These are phyloP conservation scores for Scaptomyza pallida DNA, from an alignment of 1,140 invertebrate species.

Conservation along the genomic window DNA sequence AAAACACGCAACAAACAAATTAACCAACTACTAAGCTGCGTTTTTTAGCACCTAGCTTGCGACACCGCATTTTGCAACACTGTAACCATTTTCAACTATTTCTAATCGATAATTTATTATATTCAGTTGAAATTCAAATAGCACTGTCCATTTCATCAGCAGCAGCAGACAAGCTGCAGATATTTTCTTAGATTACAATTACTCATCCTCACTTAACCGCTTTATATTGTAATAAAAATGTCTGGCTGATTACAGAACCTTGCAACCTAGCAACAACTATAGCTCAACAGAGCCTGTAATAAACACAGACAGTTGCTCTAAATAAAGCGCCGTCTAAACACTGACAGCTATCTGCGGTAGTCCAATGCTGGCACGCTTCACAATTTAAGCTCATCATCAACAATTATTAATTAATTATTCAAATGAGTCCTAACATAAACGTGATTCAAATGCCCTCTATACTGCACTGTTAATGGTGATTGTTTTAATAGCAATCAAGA, in stretches of 20 bases:
- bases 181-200: slow-evolving; percentile 21
- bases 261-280: slow-evolving; percentile 39
- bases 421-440: not conserved
- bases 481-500: slow-evolving; percentile 25
- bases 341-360: slow-evolving; percentile 11
- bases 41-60: slow-evolving; percentile 30
- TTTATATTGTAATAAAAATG: slow-evolving; percentile 52
- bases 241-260: slow-evolving; percentile 57
- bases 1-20: slow-evolving; percentile 70
- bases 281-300: not conserved
- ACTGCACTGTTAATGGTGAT: slow-evolving; percentile 6
- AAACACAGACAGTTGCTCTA: slow-evolving; percentile 4
- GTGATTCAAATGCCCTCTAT: slow-evolving; percentile 49
- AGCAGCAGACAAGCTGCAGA: slow-evolving; percentile 5
- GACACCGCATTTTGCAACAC: slow-evolving; percentile 4
- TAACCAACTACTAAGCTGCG: slow-evolving; percentile 14
- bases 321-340: slow-evolving; percentile 48
- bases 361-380: slow-evolving; percentile 13
- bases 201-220: slow-evolving; percentile 19
- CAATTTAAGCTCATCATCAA: slow-evolving; percentile 35
- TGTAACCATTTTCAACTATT: slow-evolving; percentile 4
- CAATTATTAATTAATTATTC: slow-evolving; percentile 3
- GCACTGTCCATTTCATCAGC: slow-evolving; percentile 1
- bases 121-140: slow-evolving; percentile 25
- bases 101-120: slow-evolving; percentile 9